These are phyloP conservation scores for Phania funesta DNA, from an alignment of 2,888 invertebrate species.

Conservation along the genomic window DNA sequence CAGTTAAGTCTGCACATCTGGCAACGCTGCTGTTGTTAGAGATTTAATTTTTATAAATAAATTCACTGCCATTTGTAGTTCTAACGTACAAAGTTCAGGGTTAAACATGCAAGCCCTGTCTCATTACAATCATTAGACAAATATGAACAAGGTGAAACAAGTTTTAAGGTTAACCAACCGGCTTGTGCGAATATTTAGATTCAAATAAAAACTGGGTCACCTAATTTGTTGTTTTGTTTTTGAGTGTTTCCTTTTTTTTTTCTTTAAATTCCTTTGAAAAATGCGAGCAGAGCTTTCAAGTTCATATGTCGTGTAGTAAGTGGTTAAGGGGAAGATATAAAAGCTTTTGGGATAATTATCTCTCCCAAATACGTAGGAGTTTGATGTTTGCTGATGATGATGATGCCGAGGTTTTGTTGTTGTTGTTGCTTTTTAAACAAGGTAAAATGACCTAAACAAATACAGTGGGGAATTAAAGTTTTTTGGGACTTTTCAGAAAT, in stretches of 20 bases:
- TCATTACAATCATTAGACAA: neutral
- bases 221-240: constrained; percentile 29
- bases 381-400: neutral
- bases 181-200: constrained; percentile 4
- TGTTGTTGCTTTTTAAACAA: no score
- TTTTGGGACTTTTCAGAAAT: no score
- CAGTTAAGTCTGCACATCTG: no score
- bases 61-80: constrained; percentile 24
- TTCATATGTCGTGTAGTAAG: neutral
- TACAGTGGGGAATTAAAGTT: no score
- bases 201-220: constrained; percentile 44
- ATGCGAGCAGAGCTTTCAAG: constrained; percentile 30
- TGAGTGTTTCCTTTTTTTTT: neutral
- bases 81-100: constrained; percentile 50
- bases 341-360: neutral
- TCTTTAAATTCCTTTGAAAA: neutral
- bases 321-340: neutral
- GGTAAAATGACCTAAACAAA: no score
- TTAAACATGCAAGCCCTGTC: constrained; percentile 16
- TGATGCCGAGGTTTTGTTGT: no score
- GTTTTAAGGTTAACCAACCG: constrained; percentile 59
- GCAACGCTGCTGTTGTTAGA: constrained; percentile 24
- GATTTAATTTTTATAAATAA: constrained; percentile 6
- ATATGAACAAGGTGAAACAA: constrained; percentile 1
- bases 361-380: neutral